Evolutionary conservation across 2,888 invertebrate genomes (phyloP), one percentile per base, ranked within the genome.

Genomic region (Homarus gammarus): DNA sequence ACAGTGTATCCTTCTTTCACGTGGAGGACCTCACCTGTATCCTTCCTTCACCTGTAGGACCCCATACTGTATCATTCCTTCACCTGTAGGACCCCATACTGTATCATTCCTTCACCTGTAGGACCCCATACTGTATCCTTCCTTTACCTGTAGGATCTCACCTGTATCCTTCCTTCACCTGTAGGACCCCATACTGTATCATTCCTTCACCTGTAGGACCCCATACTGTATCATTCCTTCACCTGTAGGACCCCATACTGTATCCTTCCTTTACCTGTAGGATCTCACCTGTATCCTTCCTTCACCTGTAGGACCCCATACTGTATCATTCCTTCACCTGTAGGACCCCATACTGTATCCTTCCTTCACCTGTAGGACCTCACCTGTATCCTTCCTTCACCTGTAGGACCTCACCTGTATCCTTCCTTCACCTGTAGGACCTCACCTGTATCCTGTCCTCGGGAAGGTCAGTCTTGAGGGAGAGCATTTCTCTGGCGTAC

Each of bases 111-210:
- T 5, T 5, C 49, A 40, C 22, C 8, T 64, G 64, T 40, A n/a
- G 22, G 27, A n/a, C 33, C 96, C 96, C 93, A 98, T 98, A n/a
- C 96, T 98, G 98, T 96, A 98, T 98, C 94, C 98, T 96, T n/a
- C n/a, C n/a, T n/a, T n/a, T n/a, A n/a, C n/a, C n/a, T n/a, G n/a
- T n/a, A n/a, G n/a, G n/a, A n/a, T n/a, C n/a, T 96, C 93, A 98
- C 98, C 96, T 98, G 98, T 96, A 98, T 98, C 94, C 98, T 96
- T 95, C 98, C 98, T 94, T 98, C 98, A n/a, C n/a, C n/a, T n/a
- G n/a, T n/a, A n/a, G n/a, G n/a, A n/a, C n/a, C n/a, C n/a, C n/a
- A n/a, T n/a, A n/a, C 56, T 36, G 27, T 22, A 10, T 22, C 27
- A 12, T 44, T 18, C 38, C 38, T 5, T 5, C 49, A 40, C 22